phyloP scores from a whole-genome alignment of 2,113 vertebrate genomes.

The human (Homo sapiens) region GRCh38 chr2:4138001-4138500 shows the following conservation, averaged over 20 bases:
- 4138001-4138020: background rate
- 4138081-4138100: too few relatives aligned
- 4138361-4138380: background rate
- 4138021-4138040: background rate
- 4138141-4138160: too few relatives aligned
- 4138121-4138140: too few relatives aligned
- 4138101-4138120: too few relatives aligned
- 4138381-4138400: too few relatives aligned
- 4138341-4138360: too few relatives aligned
- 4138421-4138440: background rate
- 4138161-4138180: background rate
- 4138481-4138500: fast-evolving
- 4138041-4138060: background rate
- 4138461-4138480: background rate
- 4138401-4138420: background rate
- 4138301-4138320: background rate
- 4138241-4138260: background rate
- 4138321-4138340: background rate
- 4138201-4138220: background rate
- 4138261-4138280: background rate
- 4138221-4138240: background rate
- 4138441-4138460: background rate
- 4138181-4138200: background rate
- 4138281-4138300: background rate
- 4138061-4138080: too few relatives aligned